These are phyloP conservation scores for Thymelicus lineola DNA, from an alignment of 2,888 invertebrate species.

Conservation along the genomic window DNA sequence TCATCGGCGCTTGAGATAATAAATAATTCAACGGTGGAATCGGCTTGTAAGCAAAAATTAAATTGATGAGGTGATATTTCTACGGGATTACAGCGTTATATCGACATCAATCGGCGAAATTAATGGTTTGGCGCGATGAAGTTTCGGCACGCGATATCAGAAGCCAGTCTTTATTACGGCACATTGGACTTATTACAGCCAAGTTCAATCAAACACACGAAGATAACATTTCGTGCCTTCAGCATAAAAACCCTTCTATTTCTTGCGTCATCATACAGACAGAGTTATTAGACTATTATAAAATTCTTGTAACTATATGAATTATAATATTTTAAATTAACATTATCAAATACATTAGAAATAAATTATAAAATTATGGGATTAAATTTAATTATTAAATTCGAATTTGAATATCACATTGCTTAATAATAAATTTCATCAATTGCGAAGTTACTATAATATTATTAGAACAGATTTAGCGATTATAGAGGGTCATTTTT, in stretches of 20 bases:
- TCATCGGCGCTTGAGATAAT: constrained; percentile 11
- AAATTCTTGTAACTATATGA: too few species aligned
- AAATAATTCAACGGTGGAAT: constrained; percentile 16
- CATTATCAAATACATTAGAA: too few species aligned
- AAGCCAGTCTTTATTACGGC: constrained; percentile 8
- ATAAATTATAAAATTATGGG: too few species aligned
- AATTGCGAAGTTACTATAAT: not conserved
- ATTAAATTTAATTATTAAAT: too few species aligned
- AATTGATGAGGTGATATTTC: constrained; percentile 18
- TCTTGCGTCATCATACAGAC: too few species aligned
- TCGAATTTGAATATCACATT: too few species aligned
- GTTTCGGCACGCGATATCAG: constrained; percentile 26
- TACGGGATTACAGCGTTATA: constrained; percentile 11
- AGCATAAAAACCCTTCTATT: too few species aligned
- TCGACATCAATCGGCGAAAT: constrained; percentile 28
- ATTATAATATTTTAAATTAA: too few species aligned
- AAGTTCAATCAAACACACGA: constrained; percentile 10
- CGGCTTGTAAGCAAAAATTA: constrained; percentile 17
- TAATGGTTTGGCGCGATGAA: constrained; percentile 27
- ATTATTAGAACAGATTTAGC: not conserved
- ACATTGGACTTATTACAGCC: constrained; percentile 19
- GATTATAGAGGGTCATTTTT: not conserved
- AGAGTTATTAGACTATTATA: too few species aligned
- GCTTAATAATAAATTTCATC: too few species aligned
- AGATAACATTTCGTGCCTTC: constrained; percentile 8